These are phyloP conservation scores for Phrynocephalus versicolor DNA, from an alignment of 2,113 vertebrate genomes.

Conservation along the genomic window DNA sequence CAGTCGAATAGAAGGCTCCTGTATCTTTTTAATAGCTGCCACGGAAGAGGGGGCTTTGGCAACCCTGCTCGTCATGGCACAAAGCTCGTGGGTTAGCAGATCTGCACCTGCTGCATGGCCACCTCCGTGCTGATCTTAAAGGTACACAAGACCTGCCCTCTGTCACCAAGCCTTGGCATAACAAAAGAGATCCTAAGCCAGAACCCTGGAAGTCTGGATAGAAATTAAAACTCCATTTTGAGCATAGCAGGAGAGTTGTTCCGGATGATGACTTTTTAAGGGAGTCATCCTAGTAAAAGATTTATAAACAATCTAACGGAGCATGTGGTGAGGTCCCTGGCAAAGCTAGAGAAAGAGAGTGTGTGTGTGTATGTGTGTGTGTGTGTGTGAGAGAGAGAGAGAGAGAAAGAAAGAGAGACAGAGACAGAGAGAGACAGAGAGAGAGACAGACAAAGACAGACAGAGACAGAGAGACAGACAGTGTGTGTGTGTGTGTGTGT, in stretches of 20 bases:
- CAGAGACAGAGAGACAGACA: background rate
- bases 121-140: background rate
- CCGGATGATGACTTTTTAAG: background rate
- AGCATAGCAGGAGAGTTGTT: background rate
- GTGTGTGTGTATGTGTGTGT: background rate
- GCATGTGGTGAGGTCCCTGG: background rate
- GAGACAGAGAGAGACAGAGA: no score
- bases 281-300: background rate
- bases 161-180: background rate
- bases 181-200: background rate
- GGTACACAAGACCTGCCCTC: background rate
- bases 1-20: background rate
- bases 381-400: no score
- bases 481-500: no score
- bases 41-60: background rate
- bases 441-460: no score
- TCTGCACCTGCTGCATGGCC: conserved; percentile 16
- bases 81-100: background rate
- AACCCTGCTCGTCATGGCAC: background rate
- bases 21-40: background rate
- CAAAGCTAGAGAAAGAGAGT: background rate
- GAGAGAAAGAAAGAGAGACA: background rate
- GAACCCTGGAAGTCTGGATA: background rate
- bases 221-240: background rate
- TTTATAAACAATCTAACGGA: background rate